These are phyloP conservation scores for Hippocampus kuda DNA, from an alignment of 2,797 vertebrate species.

Conservation along the genomic window DNA sequence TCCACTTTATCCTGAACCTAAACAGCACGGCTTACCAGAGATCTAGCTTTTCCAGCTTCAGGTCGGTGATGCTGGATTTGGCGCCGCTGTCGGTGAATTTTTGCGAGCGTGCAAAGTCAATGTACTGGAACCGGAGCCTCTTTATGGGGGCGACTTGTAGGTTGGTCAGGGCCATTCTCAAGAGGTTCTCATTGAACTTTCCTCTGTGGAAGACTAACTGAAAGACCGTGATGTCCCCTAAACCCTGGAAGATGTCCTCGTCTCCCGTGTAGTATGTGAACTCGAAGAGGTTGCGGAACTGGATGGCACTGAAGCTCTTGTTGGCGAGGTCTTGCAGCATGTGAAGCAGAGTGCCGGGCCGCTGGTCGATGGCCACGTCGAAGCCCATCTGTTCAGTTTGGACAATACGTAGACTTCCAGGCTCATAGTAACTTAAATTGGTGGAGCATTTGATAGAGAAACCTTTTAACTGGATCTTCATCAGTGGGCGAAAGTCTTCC, in stretches of 20 bases:
- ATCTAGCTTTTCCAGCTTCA: slow-evolving; percentile 60
- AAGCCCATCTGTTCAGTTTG: slow-evolving; percentile 63
- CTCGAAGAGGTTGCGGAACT: slow-evolving; percentile 78
- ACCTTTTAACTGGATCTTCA: slow-evolving; percentile 51
- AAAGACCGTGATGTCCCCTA: slow-evolving; percentile 45
- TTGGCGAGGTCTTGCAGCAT: slow-evolving; percentile 69
- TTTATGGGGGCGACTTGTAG: slow-evolving; percentile 53
- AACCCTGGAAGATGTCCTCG: slow-evolving; percentile 64
- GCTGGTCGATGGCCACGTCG: slow-evolving; percentile 70
- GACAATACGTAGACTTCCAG: slow-evolving; percentile 66
- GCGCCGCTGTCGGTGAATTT: slow-evolving; percentile 40
- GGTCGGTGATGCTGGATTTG: slow-evolving; percentile 49
- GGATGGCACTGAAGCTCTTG: slow-evolving; percentile 62
- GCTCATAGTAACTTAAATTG: slow-evolving; percentile 64
- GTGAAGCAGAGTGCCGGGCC: slow-evolving; percentile 39
- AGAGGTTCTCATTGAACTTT: slow-evolving; percentile 77
- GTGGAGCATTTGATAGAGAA: slow-evolving; percentile 74
- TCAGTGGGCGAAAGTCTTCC: slow-evolving; percentile 60
- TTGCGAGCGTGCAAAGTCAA: slow-evolving; percentile 78
- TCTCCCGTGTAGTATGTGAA: slow-evolving; percentile 68
- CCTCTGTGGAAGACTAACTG: slow-evolving; percentile 72
- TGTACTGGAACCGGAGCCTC: slow-evolving; percentile 61
- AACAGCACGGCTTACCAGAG: slow-evolving; percentile 58
- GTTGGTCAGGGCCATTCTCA: slow-evolving; percentile 70
- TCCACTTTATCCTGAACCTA: not conserved